A percentile compares a stretch with the other conserved stretches of the same genome.
Evolutionary conservation across 2,113 vertebrate genomes (phyloP).

Genomic region (Nesogale talazaci): DNA sequence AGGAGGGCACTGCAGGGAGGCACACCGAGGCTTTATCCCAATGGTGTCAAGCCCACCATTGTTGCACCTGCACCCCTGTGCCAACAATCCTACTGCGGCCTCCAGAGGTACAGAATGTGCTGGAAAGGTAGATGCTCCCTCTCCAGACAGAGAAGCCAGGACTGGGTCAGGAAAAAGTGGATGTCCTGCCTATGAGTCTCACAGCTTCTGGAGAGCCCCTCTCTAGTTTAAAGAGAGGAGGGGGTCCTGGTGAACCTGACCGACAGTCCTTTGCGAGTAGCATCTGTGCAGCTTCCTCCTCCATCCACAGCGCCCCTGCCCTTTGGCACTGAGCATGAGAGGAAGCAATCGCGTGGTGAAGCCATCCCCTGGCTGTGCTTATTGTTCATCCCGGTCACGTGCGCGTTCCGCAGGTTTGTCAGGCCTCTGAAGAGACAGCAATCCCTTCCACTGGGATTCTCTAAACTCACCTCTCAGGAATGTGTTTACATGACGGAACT

Average conservation of each 20-base stretch:
- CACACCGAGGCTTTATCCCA: neutral
- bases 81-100: neutral
- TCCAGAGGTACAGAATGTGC: neutral
- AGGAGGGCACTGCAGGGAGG: neutral
- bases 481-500: neutral
- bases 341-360: neutral
- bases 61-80: neutral
- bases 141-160: neutral
- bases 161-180: neutral
- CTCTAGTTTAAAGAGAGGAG: neutral
- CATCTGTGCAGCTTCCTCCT: neutral
- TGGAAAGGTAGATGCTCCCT: neutral
- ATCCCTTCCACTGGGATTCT: neutral
- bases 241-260: neutral
- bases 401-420: neutral
- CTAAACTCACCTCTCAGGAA: constrained; percentile 3
- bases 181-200: neutral
- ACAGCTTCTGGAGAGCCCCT: neutral
- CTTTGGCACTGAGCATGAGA: neutral
- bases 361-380: neutral
- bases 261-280: neutral
- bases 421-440: neutral
- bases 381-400: neutral
- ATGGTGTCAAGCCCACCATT: neutral
- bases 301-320: neutral